Evolutionary conservation across 2,113 vertebrate genomes (phyloP), one percentile per base, ranked within the genome.

Genomic region (Corydoras sp.): DNA sequence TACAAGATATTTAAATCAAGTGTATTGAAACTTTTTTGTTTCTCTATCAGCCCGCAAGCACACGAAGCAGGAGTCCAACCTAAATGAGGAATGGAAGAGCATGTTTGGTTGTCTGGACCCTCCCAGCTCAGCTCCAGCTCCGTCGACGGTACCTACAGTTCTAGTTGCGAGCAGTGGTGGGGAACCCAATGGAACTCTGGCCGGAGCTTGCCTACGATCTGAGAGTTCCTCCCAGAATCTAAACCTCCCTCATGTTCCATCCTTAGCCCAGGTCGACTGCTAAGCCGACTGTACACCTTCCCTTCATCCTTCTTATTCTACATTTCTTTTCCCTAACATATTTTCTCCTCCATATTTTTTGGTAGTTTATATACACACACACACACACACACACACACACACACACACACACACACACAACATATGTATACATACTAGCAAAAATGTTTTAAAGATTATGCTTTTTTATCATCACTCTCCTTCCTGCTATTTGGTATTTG

Each of bases 51-150:
- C 93, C 59, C 92, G 94, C 84, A 98, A 97, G 76, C 95, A 97
- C 2, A 86, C 94, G 9, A 98, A 98, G 81, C 96, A 95, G 87
- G 97, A 99, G 82, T 92, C 94, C 10, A 92, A 92, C 79, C 92
- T 99, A 80, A 99, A 98, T 73, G 95, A 98, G 82, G 97, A 99
- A 85, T 99, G 96, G 97, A 98, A 94, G 84, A 99, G 95, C 85
- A 98, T 99, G 95, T 99, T 99, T 73, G 96, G 97, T 9, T 97
- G 95, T 2, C 87, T 98, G 89, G 97, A 99, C 64, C 92, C 95
- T 48, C 56, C 94, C 0, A 91, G 70, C 67, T 81, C 88, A n/a
- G 77, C 90, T 2, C 48, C 72, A n/a, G 73, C 83, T 59, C 69
- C 79, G 8, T 80, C 90, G 75, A 83, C 86, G 70, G 82, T 93